Conservation (phyloP, 30 jellyfish, hydroid and myxozoan genomes). For the Aurelia sp. region DNA sequence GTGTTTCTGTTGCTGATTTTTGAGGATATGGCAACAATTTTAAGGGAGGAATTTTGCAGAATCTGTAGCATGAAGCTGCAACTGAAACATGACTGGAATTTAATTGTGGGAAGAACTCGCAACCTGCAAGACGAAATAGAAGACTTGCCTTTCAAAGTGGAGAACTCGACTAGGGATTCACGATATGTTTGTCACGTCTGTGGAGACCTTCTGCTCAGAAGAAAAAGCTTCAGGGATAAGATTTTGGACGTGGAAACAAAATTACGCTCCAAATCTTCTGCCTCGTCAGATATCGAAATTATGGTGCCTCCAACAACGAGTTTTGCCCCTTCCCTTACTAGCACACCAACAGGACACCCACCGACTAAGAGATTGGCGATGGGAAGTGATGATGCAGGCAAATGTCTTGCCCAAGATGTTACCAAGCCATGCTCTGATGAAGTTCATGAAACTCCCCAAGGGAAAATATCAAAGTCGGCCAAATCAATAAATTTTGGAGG, state of each 20-base stretch:
- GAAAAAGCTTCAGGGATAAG: background rate
- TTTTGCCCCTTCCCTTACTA: background rate
- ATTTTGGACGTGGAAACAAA: constrained; percentile 1
- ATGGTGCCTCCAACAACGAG: background rate
- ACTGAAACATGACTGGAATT: background rate
- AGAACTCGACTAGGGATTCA: background rate
- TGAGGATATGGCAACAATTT: background rate
- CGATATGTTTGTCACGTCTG: background rate
- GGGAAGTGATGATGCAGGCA: background rate
- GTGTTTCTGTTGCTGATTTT: background rate
- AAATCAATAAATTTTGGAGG: too few relatives aligned
- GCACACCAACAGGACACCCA: background rate
- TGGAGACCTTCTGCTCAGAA: background rate
- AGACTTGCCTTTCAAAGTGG: background rate
- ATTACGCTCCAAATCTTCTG: background rate
- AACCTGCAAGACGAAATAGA: background rate
- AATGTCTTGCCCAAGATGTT: background rate
- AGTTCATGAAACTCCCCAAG: background rate
- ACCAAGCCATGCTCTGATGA: background rate
- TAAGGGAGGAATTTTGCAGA: too few relatives aligned
- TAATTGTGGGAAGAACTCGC: background rate
- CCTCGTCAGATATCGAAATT: constrained; percentile 2
- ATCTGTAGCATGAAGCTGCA: background rate
- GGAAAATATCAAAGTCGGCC: background rate
- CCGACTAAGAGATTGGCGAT: background rate